Evolutionary conservation across 2,797 vertebrate species (phyloP), one percentile per base, ranked within the genome.

Genomic region (Alfaro cultratus): DNA sequence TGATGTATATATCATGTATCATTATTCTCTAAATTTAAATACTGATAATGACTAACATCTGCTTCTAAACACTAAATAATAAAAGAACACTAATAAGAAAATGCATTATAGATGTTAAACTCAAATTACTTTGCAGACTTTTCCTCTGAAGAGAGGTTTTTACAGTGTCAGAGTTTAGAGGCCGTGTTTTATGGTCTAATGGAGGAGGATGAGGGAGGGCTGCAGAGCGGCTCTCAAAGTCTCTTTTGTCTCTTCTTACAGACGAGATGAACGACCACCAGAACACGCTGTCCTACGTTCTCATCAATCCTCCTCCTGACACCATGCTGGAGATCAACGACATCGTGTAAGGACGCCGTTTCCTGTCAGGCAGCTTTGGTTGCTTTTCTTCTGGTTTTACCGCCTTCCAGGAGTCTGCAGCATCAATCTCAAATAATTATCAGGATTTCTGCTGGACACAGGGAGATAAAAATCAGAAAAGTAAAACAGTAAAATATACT

Each of bases 191-290:
- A 47, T 76, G 87, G 78, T 87, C 1, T 78, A 36, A 81, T 83
- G 80, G 46, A 75, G 84, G 83, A 64, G 73, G 76, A 34, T 3
- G 29, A 57, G 46, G 80, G 81, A 57, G 5, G 73, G 62, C 79
- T 75, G 68, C 64, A 43, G 89, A 79, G 86, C 77, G 7, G 62
- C 83, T 73, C 86, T 93, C 80, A 90, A 76, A 29, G 26, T 73
- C 79, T 84, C 72, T 41, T 79, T 49, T 87, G 73, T 85, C 85
- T 89, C 80, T 90, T 90, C 21, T 91, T 76, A 10, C 96, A 99
- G 98, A 99, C 0, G 98, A 99, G 96, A 98, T 99, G 98, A 99
- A 98, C 0, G 98, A 99, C 91, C 97, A 99, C 84, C 98, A 99
- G 96, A 99, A 99, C 96, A 99, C 98, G 0, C 89, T 99, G 80